Conservation (phyloP, 2,113 vertebrate genomes). For the Opisthocomus hoazin region DNA sequence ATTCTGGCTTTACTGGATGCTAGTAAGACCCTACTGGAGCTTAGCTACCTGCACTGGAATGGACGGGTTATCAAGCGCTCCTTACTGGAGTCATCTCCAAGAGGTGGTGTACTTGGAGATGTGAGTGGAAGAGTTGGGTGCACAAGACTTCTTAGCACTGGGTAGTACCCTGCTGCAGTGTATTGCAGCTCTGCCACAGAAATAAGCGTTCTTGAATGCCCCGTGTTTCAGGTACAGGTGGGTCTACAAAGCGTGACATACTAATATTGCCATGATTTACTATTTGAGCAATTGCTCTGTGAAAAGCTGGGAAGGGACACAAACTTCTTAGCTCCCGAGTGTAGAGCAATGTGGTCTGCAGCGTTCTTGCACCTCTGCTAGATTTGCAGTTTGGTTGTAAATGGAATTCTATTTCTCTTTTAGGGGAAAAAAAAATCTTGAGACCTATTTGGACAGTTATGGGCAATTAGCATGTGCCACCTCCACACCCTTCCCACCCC, state of each 20-base stretch:
- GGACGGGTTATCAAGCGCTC: not conserved
- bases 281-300: not conserved
- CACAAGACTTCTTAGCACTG: not conserved
- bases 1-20: not conserved
- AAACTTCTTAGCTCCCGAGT: not conserved
- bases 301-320: not conserved
- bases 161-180: not conserved
- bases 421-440: not conserved
- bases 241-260: not conserved
- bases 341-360: not conserved
- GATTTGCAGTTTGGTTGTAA: not conserved
- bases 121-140: not conserved
- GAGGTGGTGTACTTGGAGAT: not conserved
- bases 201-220: rapidly evolving
- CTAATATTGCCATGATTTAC: not conserved
- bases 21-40: not conserved
- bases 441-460: not conserved
- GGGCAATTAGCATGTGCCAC: not conserved
- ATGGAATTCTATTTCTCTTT: not conserved
- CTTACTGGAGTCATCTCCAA: not conserved
- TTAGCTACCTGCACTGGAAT: not conserved
- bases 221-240: not conserved
- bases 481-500: not conserved
- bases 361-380: not conserved
- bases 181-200: not conserved